A percentile compares a stretch with the other conserved stretches of the same genome.
Conservation (phyloP, 2,888 invertebrate genomes). For the Nycteola revayana region DNA sequence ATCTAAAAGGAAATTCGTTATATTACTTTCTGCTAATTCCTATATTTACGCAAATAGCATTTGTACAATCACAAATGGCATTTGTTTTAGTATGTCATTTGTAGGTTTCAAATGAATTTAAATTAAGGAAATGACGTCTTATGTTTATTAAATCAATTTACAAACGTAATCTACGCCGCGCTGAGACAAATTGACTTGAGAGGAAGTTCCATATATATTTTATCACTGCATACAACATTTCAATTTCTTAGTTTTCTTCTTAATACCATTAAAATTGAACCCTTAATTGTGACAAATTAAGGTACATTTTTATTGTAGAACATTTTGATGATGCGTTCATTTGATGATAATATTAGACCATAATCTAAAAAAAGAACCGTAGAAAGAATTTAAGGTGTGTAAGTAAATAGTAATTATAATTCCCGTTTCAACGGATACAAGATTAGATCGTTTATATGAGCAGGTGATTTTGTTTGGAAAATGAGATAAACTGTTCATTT, state of each 20-base stretch:
- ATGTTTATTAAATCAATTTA: conserved; percentile 21
- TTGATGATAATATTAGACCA: conserved; percentile 27
- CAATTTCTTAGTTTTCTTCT: neutral
- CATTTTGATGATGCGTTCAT: no score
- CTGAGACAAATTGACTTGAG: conserved; percentile 27
- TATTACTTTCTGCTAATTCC: no score
- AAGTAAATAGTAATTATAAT: conserved; percentile 30
- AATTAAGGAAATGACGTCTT: conserved; percentile 18
- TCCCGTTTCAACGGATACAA: conserved; percentile 29
- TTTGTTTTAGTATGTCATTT: no score
- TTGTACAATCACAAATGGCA: no score
- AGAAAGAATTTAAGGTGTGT: conserved; percentile 19
- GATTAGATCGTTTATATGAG: conserved; percentile 9
- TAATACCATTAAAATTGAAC: no score
- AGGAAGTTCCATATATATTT: conserved; percentile 26
- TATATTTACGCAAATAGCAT: no score
- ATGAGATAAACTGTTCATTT: conserved; percentile 9
- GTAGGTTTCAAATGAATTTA: no score
- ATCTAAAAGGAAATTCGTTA: no score
- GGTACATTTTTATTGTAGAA: no score
- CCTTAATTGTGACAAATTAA: no score
- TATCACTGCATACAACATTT: conserved; percentile 3
- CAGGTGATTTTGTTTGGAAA: conserved; percentile 15
- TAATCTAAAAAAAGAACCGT: conserved; percentile 20
- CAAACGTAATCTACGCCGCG: conserved; percentile 13